Conservation (phyloP, 2,888 invertebrate species). For the Drosophila nigricruria region DNA sequence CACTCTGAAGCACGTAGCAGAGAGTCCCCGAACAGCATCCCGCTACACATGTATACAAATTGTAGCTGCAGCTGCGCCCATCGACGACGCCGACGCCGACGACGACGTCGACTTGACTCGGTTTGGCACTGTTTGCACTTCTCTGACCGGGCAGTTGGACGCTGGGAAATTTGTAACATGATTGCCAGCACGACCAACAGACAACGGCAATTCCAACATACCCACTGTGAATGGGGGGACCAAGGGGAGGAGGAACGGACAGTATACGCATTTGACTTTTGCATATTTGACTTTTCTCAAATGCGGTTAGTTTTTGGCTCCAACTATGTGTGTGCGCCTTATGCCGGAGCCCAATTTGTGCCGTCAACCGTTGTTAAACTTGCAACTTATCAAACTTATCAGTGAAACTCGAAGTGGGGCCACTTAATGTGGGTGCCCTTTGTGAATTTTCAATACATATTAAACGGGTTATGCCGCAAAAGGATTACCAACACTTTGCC, state of each 20-base stretch:
- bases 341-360: slow-evolving; percentile 66
- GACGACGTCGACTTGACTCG: slow-evolving; percentile 25
- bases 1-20: slow-evolving; percentile 65
- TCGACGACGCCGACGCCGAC: slow-evolving; percentile 13
- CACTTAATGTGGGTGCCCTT: slow-evolving; percentile 76
- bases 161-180: slow-evolving; percentile 75
- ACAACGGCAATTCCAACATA: slow-evolving; percentile 40
- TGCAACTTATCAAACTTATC: slow-evolving; percentile 79
- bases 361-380: slow-evolving; percentile 80
- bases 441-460: slow-evolving; percentile 78
- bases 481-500: slow-evolving; percentile 78
- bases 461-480: slow-evolving; percentile 80
- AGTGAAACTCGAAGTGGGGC: slow-evolving; percentile 50
- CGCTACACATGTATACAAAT: slow-evolving; percentile 76
- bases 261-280: slow-evolving; percentile 75
- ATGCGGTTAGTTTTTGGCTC: slow-evolving; percentile 50
- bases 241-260: background rate
- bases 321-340: slow-evolving; percentile 14
- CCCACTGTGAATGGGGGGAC: background rate
- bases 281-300: slow-evolving; percentile 77
- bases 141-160: slow-evolving; percentile 22
- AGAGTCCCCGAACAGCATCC: slow-evolving; percentile 54
- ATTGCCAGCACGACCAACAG: slow-evolving; percentile 69
- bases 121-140: slow-evolving; percentile 47
- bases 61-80: slow-evolving; percentile 68